Percentiles rank a stretch among this genome's conserved stretches.
Evolutionary conservation across 2,113 vertebrate genomes (phyloP).

Genomic region (Chionis minor): DNA sequence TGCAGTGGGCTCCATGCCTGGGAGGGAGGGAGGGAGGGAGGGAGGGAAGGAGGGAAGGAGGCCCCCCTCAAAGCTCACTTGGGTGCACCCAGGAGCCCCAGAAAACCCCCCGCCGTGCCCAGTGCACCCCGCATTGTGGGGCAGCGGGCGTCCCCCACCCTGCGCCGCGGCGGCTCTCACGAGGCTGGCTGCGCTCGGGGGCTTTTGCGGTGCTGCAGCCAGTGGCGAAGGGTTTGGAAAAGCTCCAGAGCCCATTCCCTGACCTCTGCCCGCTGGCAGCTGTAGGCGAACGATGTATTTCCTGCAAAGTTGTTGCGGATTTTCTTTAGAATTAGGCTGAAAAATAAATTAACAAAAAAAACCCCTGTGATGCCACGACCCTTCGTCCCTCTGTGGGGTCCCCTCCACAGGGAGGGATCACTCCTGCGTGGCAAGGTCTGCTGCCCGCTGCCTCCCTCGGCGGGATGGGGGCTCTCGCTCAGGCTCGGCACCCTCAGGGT

Average conservation of each 20-base stretch:
- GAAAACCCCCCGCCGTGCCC: rapidly evolving
- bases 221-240: not conserved
- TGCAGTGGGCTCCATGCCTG: rapidly evolving
- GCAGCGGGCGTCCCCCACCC: not conserved
- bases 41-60: not conserved
- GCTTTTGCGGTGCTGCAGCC: not conserved
- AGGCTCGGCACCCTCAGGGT: rapidly evolving
- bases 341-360: not conserved
- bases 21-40: not conserved
- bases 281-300: rapidly evolving
- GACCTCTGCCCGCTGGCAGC: rapidly evolving
- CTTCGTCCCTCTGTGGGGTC: not conserved
- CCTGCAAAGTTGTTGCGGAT: not conserved
- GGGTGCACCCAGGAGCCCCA: not conserved
- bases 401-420: rapidly evolving
- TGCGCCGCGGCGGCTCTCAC: rapidly evolving
- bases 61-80: rapidly evolving
- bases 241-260: not conserved
- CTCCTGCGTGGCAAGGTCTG: rapidly evolving
- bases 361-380: rapidly evolving
- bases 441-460: not conserved
- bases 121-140: rapidly evolving
- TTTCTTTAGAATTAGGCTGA: not conserved
- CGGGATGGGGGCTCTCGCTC: rapidly evolving
- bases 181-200: rapidly evolving